phyloP scores from a whole-genome alignment of 2,888 invertebrate species.

The Chalcis sispes region DNA sequence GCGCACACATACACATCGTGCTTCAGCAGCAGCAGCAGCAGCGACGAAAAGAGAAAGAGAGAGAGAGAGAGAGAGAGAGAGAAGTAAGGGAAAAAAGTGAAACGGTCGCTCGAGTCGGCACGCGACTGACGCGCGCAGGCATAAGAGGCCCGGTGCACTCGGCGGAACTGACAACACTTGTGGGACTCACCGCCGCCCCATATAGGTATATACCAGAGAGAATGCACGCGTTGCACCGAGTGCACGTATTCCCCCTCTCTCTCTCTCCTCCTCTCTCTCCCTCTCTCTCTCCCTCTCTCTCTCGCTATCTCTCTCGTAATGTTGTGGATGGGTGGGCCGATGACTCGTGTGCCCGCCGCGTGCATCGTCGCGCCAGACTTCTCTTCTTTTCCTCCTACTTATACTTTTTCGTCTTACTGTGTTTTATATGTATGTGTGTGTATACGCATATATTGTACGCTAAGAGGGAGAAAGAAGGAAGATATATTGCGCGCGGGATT shows the following conservation, averaged over 20 bases:
- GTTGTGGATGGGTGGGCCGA: conserved; percentile 38
- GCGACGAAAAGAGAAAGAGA: not conserved
- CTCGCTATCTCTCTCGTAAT: not conserved
- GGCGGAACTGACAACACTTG: conserved; percentile 52
- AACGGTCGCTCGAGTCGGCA: conserved; percentile 53
- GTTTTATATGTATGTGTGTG: too few species aligned
- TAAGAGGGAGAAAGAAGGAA: too few species aligned
- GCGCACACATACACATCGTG: not conserved
- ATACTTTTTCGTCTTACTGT: too few species aligned
- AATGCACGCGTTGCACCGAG: not conserved
- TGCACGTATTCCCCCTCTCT: not conserved
- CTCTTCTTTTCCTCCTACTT: too few species aligned
- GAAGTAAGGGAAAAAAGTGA: conserved; percentile 21
- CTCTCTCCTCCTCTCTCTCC: not conserved
- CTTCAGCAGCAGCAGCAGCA: too few species aligned
- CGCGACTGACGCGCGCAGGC: conserved; percentile 50
- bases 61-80: conserved; percentile 5
- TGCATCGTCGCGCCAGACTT: too few species aligned
- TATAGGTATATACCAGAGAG: not conserved
- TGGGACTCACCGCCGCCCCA: conserved; percentile 30
- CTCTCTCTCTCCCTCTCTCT: too few species aligned
- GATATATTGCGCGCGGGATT: not conserved
- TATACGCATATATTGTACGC: too few species aligned
- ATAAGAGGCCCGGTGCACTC: conserved; percentile 41
- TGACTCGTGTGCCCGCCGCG: conserved; percentile 27